A percentile compares a stretch with the other conserved stretches of the same genome.
These are phyloP conservation scores for Cydia pomonella DNA, from an alignment of 1,140 invertebrate genomes.

Conservation along the genomic window DNA sequence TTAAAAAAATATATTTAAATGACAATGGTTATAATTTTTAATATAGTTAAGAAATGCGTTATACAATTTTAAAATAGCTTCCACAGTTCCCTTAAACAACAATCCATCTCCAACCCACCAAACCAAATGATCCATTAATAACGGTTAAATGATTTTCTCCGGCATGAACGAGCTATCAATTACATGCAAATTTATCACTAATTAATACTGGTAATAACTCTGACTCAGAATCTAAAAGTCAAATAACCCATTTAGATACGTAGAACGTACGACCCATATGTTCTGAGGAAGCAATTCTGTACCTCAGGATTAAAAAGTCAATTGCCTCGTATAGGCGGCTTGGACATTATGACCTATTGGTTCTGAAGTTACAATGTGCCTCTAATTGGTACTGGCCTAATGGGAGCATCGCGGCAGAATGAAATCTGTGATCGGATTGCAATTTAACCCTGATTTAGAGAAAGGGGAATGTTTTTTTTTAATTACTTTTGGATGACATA, in stretches of 20 bases:
- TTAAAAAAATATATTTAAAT: too few species aligned
- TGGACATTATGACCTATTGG: background rate
- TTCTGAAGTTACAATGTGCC: background rate
- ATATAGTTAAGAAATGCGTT: too few species aligned
- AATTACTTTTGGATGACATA: background rate
- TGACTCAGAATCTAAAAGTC: background rate
- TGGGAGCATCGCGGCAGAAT: slow-evolving; percentile 18
- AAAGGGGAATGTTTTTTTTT: background rate
- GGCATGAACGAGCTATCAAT: slow-evolving; percentile 12
- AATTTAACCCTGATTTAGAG: slow-evolving; percentile 20
- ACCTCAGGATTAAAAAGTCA: background rate
- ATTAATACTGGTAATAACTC: slow-evolving; percentile 28
- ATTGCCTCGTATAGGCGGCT: background rate
- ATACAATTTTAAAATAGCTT: too few species aligned
- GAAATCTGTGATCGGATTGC: slow-evolving; percentile 18
- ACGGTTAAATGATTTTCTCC: slow-evolving; percentile 24
- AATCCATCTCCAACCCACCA: background rate
- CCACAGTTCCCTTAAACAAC: background rate
- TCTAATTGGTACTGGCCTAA: slow-evolving; percentile 28
- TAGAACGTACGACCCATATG: background rate
- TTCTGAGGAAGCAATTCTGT: background rate
- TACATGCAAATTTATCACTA: slow-evolving; percentile 31
- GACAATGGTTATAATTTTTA: too few species aligned
- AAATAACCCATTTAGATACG: background rate
- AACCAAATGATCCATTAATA: slow-evolving; percentile 17